These are phyloP conservation scores for Silurus glanis DNA, from an alignment of 2,113 vertebrate species.

Conservation along the genomic window DNA sequence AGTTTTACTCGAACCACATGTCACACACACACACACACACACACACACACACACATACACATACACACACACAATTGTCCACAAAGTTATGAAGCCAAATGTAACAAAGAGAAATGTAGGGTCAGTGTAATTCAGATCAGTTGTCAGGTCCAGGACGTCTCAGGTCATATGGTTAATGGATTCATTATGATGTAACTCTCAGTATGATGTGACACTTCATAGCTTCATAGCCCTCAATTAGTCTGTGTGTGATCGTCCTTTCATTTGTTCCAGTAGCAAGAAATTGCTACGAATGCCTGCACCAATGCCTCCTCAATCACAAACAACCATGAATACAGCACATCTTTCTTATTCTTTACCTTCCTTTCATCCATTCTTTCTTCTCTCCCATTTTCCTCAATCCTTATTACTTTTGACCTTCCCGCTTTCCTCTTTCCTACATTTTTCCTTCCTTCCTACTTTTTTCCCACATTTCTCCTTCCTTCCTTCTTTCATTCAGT, in stretches of 20 bases:
- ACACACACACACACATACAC: no score
- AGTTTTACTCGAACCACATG: not conserved
- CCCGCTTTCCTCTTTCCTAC: no score
- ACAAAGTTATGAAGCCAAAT: no score
- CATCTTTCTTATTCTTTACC: no score
- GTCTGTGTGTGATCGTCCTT: not conserved
- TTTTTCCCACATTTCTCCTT: no score
- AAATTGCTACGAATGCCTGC: not conserved
- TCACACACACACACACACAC: no score
- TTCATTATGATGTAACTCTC: not conserved
- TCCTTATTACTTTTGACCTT: no score
- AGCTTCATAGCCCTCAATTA: not conserved
- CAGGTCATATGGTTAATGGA: not conserved
- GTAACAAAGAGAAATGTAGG: not conserved
- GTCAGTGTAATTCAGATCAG: not conserved
- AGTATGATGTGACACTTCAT: not conserved
- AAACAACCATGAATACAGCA: not conserved
- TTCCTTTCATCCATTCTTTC: no score
- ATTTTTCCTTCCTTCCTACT: no score
- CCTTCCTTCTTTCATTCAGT: no score
- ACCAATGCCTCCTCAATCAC: not conserved
- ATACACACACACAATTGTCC: no score
- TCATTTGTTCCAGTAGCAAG: not conserved
- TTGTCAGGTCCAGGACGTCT: not conserved
- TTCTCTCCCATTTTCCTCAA: no score